Conservation (phyloP, 2,113 vertebrate genomes). For the rabbit (Oryctolagus cuniculus) region mOryCun1.1 NC_091438.1:145075001-145075500, state of each 20-base stretch:
- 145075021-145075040: too few species aligned
- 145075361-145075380: conserved; percentile 66
- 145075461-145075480: conserved; percentile 70
- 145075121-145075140: too few species aligned
- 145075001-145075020: too few species aligned
- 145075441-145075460: conserved; percentile 62
- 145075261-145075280: conserved; percentile 40
- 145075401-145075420: conserved; percentile 72
- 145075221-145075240: conserved; percentile 54
- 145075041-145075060: too few species aligned
- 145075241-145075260: conserved; percentile 10
- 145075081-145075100: too few species aligned
- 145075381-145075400: conserved; percentile 27
- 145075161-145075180: conserved; percentile 41
- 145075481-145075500: conserved; percentile 80
- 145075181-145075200: conserved; percentile 7
- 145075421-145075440: conserved; percentile 66
- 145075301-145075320: background rate
- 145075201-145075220: conserved; percentile 30
- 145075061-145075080: too few species aligned
- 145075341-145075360: conserved; percentile 33
- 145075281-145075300: conserved; percentile 53
- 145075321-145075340: conserved; percentile 36
- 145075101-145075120: too few species aligned
- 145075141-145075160: background rate